Conservation (phyloP, 1,140 invertebrate genomes). For the Dreissena polymorpha region DNA sequence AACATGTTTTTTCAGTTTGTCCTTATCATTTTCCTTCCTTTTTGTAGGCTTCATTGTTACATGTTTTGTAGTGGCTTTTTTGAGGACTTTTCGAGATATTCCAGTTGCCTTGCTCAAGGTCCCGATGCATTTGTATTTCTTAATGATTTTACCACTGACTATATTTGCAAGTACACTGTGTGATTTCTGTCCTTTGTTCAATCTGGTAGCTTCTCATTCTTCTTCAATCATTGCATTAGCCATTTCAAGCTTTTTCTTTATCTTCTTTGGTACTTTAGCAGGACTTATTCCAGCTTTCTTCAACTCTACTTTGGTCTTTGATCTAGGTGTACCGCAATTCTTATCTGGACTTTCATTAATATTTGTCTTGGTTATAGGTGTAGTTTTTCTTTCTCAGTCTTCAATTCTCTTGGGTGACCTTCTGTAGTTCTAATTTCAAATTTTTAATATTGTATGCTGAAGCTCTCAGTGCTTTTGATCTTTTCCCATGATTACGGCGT, state of each 20-base stretch:
- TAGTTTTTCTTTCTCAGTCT: slow-evolving; percentile 1
- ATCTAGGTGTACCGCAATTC: no score
- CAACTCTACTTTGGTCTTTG: no score
- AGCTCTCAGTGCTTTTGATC: neutral
- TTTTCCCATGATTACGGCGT: neutral
- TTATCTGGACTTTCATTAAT: no score
- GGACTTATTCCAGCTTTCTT: neutral
- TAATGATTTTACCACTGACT: slow-evolving; percentile 10
- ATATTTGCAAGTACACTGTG: neutral
- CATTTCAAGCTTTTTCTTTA: slow-evolving; percentile 17
- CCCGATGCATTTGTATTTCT: neutral
- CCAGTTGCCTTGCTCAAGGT: neutral
- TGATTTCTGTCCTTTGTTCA: slow-evolving; percentile 6
- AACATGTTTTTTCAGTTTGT: neutral
- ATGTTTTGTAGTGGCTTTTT: neutral
- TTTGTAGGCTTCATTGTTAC: neutral
- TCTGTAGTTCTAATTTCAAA: neutral
- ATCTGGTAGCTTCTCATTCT: neutral
- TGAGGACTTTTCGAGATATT: neutral
- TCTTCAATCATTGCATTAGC: slow-evolving; percentile 10
- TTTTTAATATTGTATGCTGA: neutral
- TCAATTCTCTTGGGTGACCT: neutral
- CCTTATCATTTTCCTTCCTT: neutral
- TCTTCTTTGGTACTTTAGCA: neutral
- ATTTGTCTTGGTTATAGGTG: neutral